A percentile compares a stretch with the other conserved stretches of the same genome.
Conservation (phyloP, 1,140 invertebrate genomes). For the Atopsyche davidsoni region DNA sequence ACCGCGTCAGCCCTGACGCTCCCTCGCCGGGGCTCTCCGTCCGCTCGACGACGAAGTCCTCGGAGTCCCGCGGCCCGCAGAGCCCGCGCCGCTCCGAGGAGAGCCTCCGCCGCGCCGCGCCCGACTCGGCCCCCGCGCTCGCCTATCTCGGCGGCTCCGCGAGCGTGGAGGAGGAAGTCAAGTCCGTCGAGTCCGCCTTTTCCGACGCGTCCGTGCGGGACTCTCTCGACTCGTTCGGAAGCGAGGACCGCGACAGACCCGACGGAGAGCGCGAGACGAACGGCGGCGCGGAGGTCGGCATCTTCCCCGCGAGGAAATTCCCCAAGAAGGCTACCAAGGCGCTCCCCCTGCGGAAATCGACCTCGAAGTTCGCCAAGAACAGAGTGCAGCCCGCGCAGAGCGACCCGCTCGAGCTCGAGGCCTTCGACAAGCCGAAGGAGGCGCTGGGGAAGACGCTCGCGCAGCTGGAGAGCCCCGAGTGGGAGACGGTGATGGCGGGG, state of each 20-base stretch:
- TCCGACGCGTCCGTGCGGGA: slow-evolving; percentile 15
- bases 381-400: slow-evolving; percentile 22
- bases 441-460: slow-evolving; percentile 56
- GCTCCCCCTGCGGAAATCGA: slow-evolving; percentile 11
- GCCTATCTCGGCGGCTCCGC: slow-evolving; percentile 21
- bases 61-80: neutral
- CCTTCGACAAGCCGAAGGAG: slow-evolving; percentile 56
- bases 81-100: neutral
- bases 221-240: slow-evolving; percentile 18
- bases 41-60: slow-evolving; percentile 18
- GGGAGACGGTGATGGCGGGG: slow-evolving; percentile 79
- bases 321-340: slow-evolving; percentile 15
- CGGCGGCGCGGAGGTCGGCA: slow-evolving; percentile 12
- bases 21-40: neutral
- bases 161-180: slow-evolving; percentile 23
- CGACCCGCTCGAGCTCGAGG: neutral
- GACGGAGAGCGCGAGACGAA: slow-evolving; percentile 9
- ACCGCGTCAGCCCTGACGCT: no score
- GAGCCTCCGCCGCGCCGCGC: neutral
- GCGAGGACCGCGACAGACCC: slow-evolving; percentile 17
- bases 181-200: slow-evolving; percentile 21
- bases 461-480: slow-evolving; percentile 69
- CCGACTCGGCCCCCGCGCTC: slow-evolving; percentile 16
- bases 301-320: slow-evolving; percentile 22
- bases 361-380: slow-evolving; percentile 19